Evolutionary conservation across 2,888 invertebrate species (phyloP).

Genomic region (Caenorhabditis sp.): DNA sequence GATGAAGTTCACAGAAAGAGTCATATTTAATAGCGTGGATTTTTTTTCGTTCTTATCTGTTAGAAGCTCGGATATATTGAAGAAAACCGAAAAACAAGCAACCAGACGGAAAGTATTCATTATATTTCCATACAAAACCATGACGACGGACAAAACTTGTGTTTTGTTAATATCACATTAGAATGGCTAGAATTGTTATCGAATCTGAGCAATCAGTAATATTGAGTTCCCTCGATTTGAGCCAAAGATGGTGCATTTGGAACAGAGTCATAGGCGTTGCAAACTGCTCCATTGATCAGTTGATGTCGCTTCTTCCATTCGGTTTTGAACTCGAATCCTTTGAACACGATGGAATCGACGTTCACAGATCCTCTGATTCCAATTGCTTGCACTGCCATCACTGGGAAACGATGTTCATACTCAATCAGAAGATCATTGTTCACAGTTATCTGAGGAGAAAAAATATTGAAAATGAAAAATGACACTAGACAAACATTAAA

Average conservation of each 20-base stretch:
- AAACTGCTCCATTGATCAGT: constrained; percentile 70
- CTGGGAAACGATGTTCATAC: constrained; percentile 71
- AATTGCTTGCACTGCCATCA: constrained; percentile 71
- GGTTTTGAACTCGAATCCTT: constrained; percentile 69
- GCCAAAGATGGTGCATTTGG: constrained; percentile 65
- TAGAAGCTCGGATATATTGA: no score
- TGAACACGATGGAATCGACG: constrained; percentile 69
- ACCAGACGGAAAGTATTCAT: not conserved
- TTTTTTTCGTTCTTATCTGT: no score
- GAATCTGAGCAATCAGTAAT: constrained; percentile 16
- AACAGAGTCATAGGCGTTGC: constrained; percentile 68
- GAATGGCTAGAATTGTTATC: not conserved
- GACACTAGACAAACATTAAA: constrained; percentile 67
- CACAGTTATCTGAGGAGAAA: constrained; percentile 68
- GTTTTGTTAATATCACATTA: no score
- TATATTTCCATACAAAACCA: not conserved
- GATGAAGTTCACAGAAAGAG: no score
- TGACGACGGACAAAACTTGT: not conserved
- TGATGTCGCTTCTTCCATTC: constrained; percentile 58
- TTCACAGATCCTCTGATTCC: constrained; percentile 70
- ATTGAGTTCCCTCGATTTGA: constrained; percentile 43
- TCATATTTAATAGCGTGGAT: no score
- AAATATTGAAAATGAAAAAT: not conserved
- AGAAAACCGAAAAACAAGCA: not conserved
- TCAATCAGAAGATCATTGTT: constrained; percentile 71